Base-by-base conservation (phyloP, 2,888 invertebrate species). In the Bugulina stolonifera region DNA sequence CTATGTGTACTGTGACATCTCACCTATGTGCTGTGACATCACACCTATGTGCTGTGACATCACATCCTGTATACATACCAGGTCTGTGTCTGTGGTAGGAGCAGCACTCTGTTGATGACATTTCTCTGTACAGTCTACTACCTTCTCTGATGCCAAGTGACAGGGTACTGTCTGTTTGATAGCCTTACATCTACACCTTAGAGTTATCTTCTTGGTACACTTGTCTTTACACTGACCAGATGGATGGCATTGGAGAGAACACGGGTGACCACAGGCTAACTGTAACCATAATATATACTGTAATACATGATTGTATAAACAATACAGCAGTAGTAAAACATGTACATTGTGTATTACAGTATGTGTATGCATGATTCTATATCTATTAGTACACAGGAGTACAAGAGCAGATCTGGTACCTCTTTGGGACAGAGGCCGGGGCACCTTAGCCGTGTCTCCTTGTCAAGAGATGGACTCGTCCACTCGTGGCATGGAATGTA, bases 401-500 rank as follows among this genome's bases (percentile, higher is more conserved):
- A 43, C 43, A 43, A n/a, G n/a, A n/a, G n/a, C n/a, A n/a, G n/a
- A n/a, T n/a, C n/a, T n/a, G n/a, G 85, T 83, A 91, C 91, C 85
- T 88, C 90, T 86, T 90, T 92, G 0, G 93, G 91, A 80, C 95
- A 96, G 75, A 91, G 91, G 81, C 92, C 92, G 54, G 91, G 91
- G 81, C 95, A 96, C 73, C 88, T 88, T 73, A 83, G 80, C 73
- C 86, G 75, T 82, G 83, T 74, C 82, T 83, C 75, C 82, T 86
- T 85, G 69, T 87, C 83, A 23, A 76, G 75, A 54, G 79, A 77
- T 22, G 75, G 75, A 22, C 88, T 86, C 0, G 88, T 87, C 82
- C 91, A 88, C 77, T 91, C 89, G 52, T 77, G 73, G 80, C 96
- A 96, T 35, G 89, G 87, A 72, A 92, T 87, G 78, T 91, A 91